Evolutionary conservation across 2,888 invertebrate species (phyloP).

Genomic region (Odontothrips loti): DNA sequence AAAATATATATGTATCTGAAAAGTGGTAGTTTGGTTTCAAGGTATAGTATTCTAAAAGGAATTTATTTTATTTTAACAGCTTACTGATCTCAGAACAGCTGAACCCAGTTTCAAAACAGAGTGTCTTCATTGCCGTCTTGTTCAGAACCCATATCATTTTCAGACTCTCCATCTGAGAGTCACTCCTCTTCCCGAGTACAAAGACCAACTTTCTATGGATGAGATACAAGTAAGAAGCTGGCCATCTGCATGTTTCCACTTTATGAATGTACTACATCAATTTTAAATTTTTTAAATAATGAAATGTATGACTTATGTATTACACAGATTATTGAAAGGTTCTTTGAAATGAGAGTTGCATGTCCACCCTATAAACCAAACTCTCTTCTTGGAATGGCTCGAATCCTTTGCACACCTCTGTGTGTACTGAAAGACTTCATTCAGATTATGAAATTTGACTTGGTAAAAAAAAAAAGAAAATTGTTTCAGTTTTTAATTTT

Average conservation of each 20-base stretch:
- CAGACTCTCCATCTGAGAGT: slow-evolving; percentile 86
- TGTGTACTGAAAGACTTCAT: slow-evolving; percentile 88
- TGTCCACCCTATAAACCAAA: slow-evolving; percentile 89
- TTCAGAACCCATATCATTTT: slow-evolving; percentile 80
- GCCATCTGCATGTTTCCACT: not conserved
- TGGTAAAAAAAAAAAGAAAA: slow-evolving; percentile 46
- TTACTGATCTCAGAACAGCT: slow-evolving; percentile 65
- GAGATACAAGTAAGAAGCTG: slow-evolving; percentile 67
- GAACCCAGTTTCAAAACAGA: slow-evolving; percentile 92
- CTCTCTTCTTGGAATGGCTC: slow-evolving; percentile 78
- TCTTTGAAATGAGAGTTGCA: slow-evolving; percentile 85
- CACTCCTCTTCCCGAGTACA: slow-evolving; percentile 72
- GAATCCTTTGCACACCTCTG: slow-evolving; percentile 76
- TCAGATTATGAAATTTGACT: slow-evolving; percentile 73
- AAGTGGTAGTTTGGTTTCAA: not conserved
- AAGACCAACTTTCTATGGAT: slow-evolving; percentile 80
- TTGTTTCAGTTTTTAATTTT: not conserved
- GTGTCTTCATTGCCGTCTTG: slow-evolving; percentile 78
- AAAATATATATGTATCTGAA: not conserved
- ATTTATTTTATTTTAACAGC: slow-evolving; percentile 47
- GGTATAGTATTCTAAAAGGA: not conserved
- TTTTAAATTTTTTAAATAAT: not conserved
- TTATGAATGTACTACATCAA: not conserved
- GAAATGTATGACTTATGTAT: not conserved
- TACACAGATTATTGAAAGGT: slow-evolving; percentile 76